Base-by-base conservation (phyloP, 2,113 vertebrate genomes). In the Platycercus adscitus region DNA sequence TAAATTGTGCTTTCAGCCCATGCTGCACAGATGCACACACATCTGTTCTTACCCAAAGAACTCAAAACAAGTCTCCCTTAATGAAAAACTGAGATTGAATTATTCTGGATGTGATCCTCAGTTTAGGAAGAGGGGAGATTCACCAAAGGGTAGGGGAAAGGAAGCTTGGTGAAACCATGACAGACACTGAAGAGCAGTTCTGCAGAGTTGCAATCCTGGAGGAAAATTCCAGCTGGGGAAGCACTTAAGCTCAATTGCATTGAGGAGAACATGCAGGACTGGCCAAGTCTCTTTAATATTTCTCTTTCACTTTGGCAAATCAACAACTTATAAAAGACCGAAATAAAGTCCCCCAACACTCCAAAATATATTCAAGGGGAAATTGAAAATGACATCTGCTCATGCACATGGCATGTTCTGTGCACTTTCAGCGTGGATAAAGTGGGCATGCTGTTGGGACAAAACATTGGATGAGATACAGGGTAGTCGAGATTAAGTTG, bases 221-320 rank as follows among this genome's bases (percentile, higher is more conserved):
- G 69, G 29, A 58, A 88, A 88, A 83, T 66, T 94, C 75, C 89
- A 89, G 29, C 75, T 96, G 88, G 81, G 46, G 39, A 96, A 96
- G 20, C 84, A 81, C 39, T 94, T 88, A 82, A 35, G 24, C 37
- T 94, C 43, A 5, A 1, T 92, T 82, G 91, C 83, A 61, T 52
- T 28, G 17, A 85, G 43, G 71, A 93, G 25, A 80, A 20, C 12
- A 24, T 43, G 35, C 23, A 63, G 28, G 2, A 0, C 89, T 35
- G 33, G 81, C 91, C 85, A 97, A 85, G 21, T 15, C 73, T 73
- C 60, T 89, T 58, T 46, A 88, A 72, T 58, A 83, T 81, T 94
- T 89, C 71, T 88, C 41, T 68, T 93, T 70, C 46, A 63, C 64
- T 75, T 16, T 88, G 68, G 86, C 60, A 94, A 83, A 91, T 91